These are phyloP conservation scores for Tautogolabrus adspersus DNA, from an alignment of 2,113 vertebrate species.

Conservation along the genomic window DNA sequence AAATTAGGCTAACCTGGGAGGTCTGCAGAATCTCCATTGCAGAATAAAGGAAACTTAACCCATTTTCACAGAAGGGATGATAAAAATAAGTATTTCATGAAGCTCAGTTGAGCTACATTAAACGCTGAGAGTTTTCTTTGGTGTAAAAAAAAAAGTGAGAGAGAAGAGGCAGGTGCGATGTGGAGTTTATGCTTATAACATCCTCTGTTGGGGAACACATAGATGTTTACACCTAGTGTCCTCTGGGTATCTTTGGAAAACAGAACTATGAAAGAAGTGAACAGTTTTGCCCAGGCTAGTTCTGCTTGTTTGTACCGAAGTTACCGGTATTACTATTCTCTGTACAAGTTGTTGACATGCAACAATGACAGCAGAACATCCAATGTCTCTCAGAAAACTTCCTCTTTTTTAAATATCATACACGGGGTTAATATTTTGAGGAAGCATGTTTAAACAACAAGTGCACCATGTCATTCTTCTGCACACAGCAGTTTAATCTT, in stretches of 20 bases:
- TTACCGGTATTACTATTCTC: neutral
- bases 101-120: constrained; percentile 37
- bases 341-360: constrained; percentile 8
- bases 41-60: constrained; percentile 41
- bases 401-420: constrained; percentile 28
- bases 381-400: constrained; percentile 6
- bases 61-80: constrained; percentile 31
- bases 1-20: constrained; percentile 50
- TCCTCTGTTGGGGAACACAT: constrained; percentile 1
- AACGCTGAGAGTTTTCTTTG: constrained; percentile 28
- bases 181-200: constrained; percentile 18
- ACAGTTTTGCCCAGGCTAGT: neutral
- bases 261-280: neutral
- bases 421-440: constrained; percentile 54
- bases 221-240: neutral
- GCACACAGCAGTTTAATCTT: neutral
- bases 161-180: constrained; percentile 17
- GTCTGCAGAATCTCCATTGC: constrained; percentile 31
- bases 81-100: constrained; percentile 60
- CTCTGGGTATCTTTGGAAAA: constrained; percentile 29
- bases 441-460: constrained; percentile 42
- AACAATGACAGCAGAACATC: neutral
- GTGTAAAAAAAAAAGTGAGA: neutral
- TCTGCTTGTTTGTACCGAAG: constrained; percentile 1
- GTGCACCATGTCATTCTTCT: neutral